Evolutionary conservation across 2,888 invertebrate genomes (phyloP), one percentile per base, ranked within the genome.

Genomic region (Apodemia zela): DNA sequence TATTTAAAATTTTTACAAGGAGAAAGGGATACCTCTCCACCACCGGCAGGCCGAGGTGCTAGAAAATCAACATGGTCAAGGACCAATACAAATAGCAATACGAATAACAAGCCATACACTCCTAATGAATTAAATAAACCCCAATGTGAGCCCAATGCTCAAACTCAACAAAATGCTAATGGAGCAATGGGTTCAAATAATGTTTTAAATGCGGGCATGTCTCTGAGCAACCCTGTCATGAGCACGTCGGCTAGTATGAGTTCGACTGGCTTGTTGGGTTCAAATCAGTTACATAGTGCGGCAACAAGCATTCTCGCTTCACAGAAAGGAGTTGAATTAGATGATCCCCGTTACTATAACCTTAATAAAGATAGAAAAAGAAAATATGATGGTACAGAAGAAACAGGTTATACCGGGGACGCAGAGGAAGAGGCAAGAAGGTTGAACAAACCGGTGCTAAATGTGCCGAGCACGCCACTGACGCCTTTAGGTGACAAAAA

Each of bases 1-100:
- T 97, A 96, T 85, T 92, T 97, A 72, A 97, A 96, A 85, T 97
- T 97, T 85, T 88, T 96, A 71, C 95, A 96, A 88, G 96, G 96
- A 70, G 97, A 96, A 81, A 93, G 96, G 58, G 96, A 97, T 72
- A 94, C 95, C 59, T 96, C 96, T 69, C 96, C 96, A 25, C 96
- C 96, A 63, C 96, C 96, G 67, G 93, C 94, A 71, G 91, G 93
- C 75, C 92, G 94, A 70, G 93, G 94, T 69, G 93, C 94, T 68
- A 93, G 95, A 73, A 95, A 95, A 79, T 92, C 94, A 33, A 93
- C 94, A 2, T 95, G 95, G 94, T 93, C 93, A 66, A 92, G 93
- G 76, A 83, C 86, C 57, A 85, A 81, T 68, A 84, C 87, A 17
- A 88, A 85, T 77, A 87, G 77, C 72, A 84, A 78, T 69, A 77